Conservation (phyloP, 2,888 invertebrate genomes). For the Volucella inanis region DNA sequence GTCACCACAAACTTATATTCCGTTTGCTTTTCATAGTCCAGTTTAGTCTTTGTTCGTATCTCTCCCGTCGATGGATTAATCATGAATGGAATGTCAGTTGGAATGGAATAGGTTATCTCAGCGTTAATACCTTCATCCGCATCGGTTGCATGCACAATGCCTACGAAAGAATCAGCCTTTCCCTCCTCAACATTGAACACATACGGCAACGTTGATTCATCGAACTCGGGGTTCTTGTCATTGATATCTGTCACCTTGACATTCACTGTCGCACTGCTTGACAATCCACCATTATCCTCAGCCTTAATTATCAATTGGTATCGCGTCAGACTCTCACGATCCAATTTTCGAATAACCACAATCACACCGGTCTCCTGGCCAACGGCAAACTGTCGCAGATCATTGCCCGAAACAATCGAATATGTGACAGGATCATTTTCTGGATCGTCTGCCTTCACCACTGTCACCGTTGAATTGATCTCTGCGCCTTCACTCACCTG, state of each 20-base stretch:
- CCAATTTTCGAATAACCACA: constrained; percentile 92
- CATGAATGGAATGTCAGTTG: constrained; percentile 89
- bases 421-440: constrained; percentile 94
- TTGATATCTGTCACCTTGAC: constrained; percentile 95
- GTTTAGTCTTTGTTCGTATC: constrained; percentile 88
- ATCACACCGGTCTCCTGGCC: constrained; percentile 94
- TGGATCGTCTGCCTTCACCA: constrained; percentile 93
- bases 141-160: constrained; percentile 92
- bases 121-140: constrained; percentile 94
- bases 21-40: constrained; percentile 93
- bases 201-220: constrained; percentile 89
- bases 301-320: constrained; percentile 94
- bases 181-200: constrained; percentile 92
- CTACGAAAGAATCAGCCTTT: constrained; percentile 85
- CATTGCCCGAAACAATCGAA: constrained; percentile 94
- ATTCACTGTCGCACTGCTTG: constrained; percentile 92
- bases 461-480: constrained; percentile 92
- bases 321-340: constrained; percentile 93
- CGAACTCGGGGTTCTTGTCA: constrained; percentile 95
- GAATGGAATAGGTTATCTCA: constrained; percentile 90
- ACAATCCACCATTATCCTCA: constrained; percentile 92
- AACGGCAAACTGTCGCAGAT: constrained; percentile 93
- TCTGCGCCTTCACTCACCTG: constrained; percentile 95
- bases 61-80: constrained; percentile 92
- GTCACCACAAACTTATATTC: constrained; percentile 92